Conservation (phyloP, 2,113 vertebrate genomes). For the Rana temporaria region DNA sequence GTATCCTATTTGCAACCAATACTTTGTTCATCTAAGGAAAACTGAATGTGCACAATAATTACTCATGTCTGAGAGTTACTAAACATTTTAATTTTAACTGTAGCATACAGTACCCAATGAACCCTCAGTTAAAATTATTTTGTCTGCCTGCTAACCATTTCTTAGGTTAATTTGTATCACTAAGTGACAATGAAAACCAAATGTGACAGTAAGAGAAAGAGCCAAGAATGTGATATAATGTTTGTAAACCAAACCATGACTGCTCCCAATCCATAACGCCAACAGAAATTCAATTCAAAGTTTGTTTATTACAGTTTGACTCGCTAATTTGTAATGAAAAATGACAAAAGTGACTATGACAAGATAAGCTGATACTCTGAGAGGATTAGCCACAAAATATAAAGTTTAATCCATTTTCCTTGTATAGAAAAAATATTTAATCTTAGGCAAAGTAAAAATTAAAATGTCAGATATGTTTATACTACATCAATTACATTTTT, state of each 20-base stretch:
- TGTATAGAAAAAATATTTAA: not conserved
- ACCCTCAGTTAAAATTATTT: not conserved
- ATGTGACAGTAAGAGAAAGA: constrained; percentile 1
- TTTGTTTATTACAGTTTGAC: constrained; percentile 21
- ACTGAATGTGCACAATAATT: too few relatives aligned
- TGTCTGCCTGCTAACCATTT: not conserved
- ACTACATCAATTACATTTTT: not conserved
- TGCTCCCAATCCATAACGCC: not conserved
- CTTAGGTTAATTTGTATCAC: constrained; percentile 9
- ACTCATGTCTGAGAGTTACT: too few relatives aligned
- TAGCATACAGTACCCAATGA: not conserved
- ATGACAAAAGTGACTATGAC: not conserved
- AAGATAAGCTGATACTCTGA: not conserved
- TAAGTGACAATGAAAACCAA: constrained; percentile 7
- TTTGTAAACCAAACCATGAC: constrained; percentile 23
- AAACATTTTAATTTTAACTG: too few relatives aligned
- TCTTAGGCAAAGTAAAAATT: not conserved
- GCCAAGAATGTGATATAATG: constrained; percentile 9
- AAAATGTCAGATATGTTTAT: not conserved
- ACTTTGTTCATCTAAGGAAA: too few relatives aligned
- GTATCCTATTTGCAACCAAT: too few relatives aligned
- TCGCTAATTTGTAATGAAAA: constrained; percentile 2
- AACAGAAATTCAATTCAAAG: not conserved
- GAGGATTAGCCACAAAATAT: not conserved
- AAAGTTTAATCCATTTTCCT: not conserved